Base-by-base conservation (phyloP, 2,797 vertebrate genomes). In the Muscicapa comitata region DNA sequence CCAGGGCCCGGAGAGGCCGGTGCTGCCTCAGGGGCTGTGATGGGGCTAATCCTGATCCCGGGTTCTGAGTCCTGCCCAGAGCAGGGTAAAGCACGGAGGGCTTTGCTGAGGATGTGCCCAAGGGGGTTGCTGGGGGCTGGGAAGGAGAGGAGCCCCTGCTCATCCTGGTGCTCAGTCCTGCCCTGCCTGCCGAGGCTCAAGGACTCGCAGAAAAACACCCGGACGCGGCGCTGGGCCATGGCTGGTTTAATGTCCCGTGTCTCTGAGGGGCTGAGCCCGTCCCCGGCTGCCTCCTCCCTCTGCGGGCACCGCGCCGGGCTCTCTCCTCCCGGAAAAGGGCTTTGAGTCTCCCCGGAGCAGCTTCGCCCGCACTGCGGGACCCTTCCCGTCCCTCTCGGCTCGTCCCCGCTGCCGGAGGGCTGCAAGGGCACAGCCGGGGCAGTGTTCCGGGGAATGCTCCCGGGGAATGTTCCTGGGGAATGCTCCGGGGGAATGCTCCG, bases 291-390 rank as follows among this genome's bases (percentile, higher is more conserved):
- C 20, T 1, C 0, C 0, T 58, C 53, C 35, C 38, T 6, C 42
- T 6, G 13, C 1, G 0, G 2, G 17, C 28, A 1, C 43, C 51
- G 3, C 16, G 3, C 43, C 3, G 0, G 17, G 37, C n/a, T n/a
- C 62, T 11, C 16, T 28, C 7, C 67, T 7, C 4, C 3, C 10
- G 14, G 28, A 26, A 12, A 9, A 5, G 18, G 26, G 7, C 21
- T 45, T 9, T 13, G 11, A 10, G 10, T 0, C 2, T 33, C n/a
- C 26, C 21, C 1, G 5, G 42, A 20, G 3, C 35, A 25, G n/a
- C 13, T 35, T 37, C 47, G 15, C 2, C 28, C 26, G 0, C 17
- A 3, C 66, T 0, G 9, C 4, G 8, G 50, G 50, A 1, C 50
- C 53, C 6, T 13, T 16, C 70, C 55, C 35, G 1, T 3, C 11